Evolutionary conservation across 1,140 invertebrate genomes (phyloP), one percentile per base, ranked within the genome.

Genomic region (Eufriesea mexicana): DNA sequence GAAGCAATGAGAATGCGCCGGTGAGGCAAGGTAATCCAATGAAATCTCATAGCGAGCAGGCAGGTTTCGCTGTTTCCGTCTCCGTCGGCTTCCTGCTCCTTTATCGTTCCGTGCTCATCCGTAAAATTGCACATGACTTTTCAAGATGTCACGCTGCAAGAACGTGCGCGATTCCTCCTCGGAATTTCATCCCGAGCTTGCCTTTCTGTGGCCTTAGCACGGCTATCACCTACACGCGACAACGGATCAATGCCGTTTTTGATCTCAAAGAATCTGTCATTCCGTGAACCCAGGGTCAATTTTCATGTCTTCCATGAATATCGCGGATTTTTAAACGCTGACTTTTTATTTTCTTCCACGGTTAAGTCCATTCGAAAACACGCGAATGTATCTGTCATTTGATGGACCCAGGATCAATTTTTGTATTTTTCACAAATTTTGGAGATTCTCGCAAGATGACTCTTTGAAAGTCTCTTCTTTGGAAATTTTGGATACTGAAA

Each of bases 101-200:
- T 86, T 87, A 73, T 86, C 86, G 75, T 72, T 83, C 68, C 81
- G 81, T 79, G 73, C 49, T 84, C 81, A 83, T 84, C 85, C 86
- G 86, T 86, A 87, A 87, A 87, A 87, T 87, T 86, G 76, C 85
- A 77, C 85, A 64, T 79, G 85, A 87, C 81, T 62, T 87, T 84
- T 80, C 85, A 57, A 86, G 81, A 77, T 77, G 81, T 75, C 85
- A 64, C 67, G 61, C 72, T 23, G 35, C 47, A 57, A 74, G 84
- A 42, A 87, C 80, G 74, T 70, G 80, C 84, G 45, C 74, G 70
- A 83, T 68, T 72, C 73, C 51, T 79, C 57, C 67, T 49, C 47
- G 2, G 42, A 78, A 68, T 66, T 59, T 81, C n/a, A 59, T 67
- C n/a, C 12, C 45, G 64, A 62, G 61, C 35, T 73, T 45, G 7